Evolutionary conservation across 2,888 invertebrate genomes (phyloP), one percentile per base, ranked within the genome.

Genomic region (Brassicogethes aeneus): DNA sequence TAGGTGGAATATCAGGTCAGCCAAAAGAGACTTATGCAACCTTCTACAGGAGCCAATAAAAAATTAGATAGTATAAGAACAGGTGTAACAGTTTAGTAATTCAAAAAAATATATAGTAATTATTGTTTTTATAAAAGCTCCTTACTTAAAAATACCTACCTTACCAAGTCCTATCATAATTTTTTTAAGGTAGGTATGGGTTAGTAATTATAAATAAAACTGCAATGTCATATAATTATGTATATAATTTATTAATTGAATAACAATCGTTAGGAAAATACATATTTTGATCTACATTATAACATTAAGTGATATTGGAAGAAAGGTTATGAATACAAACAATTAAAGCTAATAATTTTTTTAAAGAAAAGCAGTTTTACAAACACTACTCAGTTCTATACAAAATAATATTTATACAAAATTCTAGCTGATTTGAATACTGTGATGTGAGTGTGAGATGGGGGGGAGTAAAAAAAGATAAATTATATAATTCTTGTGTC

Each of bases 241-340:
- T 52, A 54, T 55, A 60, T 56, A 57, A 57, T 60, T 60, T 60
- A 61, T 60, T 61, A 57, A 50, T 56, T n/a, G n/a, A 57, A 32
- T 60, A 61, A 61, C 60, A 61, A 60, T 32, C 56, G 59, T 60
- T 58, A 59, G 56, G 56, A 57, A 57, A 57, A 56, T 57, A 61
- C 55, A 59, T 52, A 53, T 52, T 54, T 55, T 54, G 53, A 53
- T 57, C 54, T 57, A 32, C 10, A 32, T 32, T 12, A 10, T 32
- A 32, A 32, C 14, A 32, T 32, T 32, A 8, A 32, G 14, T 8
- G 32, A 32, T 32, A 32, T 23, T 23, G 23, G 23, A 32, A 32
- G 12, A 10, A 12, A 32, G 10, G 32, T 32, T 32, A 32, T 32
- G 12, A 32, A 32, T 32, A 32, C 32, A 32, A 32, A 23, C 10